Conservation (phyloP, 1,140 invertebrate genomes). For the Trichonephila clavata region DNA sequence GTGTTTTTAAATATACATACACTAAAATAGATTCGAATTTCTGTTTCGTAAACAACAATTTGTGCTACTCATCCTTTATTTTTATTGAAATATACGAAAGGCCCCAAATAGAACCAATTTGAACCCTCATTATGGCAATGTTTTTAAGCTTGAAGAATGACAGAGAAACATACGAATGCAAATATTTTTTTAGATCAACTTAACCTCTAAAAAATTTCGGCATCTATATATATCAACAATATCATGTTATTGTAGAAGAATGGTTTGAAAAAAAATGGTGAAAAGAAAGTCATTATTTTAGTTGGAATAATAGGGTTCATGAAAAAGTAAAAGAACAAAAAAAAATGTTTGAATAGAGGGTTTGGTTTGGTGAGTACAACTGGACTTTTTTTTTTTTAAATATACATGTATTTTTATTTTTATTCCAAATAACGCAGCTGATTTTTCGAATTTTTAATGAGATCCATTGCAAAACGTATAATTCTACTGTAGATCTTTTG, state of each 20-base stretch:
- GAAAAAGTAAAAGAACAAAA: background rate
- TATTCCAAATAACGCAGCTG: background rate
- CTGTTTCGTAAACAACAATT: slow-evolving; percentile 15
- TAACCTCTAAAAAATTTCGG: background rate
- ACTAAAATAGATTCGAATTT: slow-evolving; percentile 15
- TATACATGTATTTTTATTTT: background rate
- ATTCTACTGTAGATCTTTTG: background rate
- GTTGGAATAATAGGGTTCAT: background rate
- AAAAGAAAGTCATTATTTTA: slow-evolving; percentile 42
- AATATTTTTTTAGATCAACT: background rate
- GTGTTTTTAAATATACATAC: slow-evolving; percentile 10
- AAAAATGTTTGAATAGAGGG: background rate
- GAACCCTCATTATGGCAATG: slow-evolving; percentile 5
- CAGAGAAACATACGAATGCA: background rate
- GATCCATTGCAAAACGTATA: background rate
- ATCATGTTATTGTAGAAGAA: background rate
- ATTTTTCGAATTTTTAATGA: slow-evolving; percentile 60
- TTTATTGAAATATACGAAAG: background rate
- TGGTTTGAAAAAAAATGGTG: background rate
- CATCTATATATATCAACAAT: background rate
- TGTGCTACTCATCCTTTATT: background rate
- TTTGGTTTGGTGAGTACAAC: background rate
- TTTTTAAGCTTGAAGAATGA: background rate
- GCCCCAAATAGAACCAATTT: background rate
- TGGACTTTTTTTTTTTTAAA: background rate